A percentile compares a stretch with the other conserved stretches of the same genome.
Conservation (phyloP, 2,797 vertebrate genomes). For the Tenualosa ilisha region DNA sequence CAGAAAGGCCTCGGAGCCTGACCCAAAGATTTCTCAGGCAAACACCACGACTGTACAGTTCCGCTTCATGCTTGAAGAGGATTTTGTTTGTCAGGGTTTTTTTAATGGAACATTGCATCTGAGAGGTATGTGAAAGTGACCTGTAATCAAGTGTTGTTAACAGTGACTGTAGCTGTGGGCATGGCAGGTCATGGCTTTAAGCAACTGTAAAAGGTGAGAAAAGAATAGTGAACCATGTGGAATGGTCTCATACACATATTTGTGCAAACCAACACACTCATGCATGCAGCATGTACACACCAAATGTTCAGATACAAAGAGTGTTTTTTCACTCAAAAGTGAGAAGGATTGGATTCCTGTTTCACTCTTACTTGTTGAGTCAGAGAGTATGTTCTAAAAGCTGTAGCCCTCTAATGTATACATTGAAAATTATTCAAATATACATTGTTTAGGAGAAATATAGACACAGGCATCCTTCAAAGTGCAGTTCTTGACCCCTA, state of each 20-base stretch:
- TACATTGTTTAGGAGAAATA: no score
- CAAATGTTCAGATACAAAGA: no score
- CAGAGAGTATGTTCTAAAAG: no score
- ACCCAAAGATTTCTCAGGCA: constrained; percentile 27
- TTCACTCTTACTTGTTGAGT: no score
- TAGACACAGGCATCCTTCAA: background rate
- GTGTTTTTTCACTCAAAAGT: no score
- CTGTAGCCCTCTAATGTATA: no score
- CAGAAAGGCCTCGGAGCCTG: constrained; percentile 34
- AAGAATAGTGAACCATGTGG: background rate
- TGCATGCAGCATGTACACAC: background rate
- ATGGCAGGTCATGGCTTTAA: background rate
- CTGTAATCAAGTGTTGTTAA: constrained; percentile 4
- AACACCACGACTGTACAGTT: background rate
- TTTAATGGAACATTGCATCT: background rate
- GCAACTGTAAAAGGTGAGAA: background rate
- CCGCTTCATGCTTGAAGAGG: background rate
- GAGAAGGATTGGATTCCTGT: no score
- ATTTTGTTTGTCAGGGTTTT: constrained; percentile 12
- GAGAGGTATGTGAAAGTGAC: background rate
- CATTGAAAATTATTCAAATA: no score
- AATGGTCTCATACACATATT: background rate
- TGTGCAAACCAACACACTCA: background rate
- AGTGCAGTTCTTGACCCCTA: background rate
- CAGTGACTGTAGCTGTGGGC: background rate